Evolutionary conservation across 2,888 invertebrate genomes (phyloP), one percentile per base, ranked within the genome.

Genomic region (Drosophila diplacantha): DNA sequence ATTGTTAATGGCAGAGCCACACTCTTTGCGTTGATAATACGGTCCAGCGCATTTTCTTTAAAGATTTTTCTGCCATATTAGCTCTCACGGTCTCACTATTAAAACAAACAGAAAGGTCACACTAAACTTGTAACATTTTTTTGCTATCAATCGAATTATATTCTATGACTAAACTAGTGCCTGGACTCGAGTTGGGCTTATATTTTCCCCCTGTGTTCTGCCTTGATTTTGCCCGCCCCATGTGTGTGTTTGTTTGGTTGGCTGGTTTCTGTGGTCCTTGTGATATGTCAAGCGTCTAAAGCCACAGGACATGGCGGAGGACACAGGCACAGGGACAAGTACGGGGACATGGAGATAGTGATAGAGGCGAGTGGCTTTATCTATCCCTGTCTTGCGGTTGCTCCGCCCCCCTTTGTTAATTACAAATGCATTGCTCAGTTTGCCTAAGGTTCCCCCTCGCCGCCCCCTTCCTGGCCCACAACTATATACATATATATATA

Each of bases 221-320:
- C 20, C 52, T 54, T 52, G 52, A 52, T 52, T 55, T 55, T 51
- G n/a, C 54, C 20, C 14, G 52, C 52, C 52, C 20, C 44, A 32
- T 61, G 44, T 44, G 39, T 39, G 32, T 41, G 51, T 50, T 37
- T 57, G 54, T 58, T 32, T 57, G 67, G 64, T 59, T 71, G 73
- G 66, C 70, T 72, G 83, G 80, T 77, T 76, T 72, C 63, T 79
- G 80, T 63, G 80, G 80, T 81, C 64, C 81, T 71, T 79, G 73
- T 83, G 80, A 72, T 67, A 75, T 74, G 76, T 74, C 77, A 76
- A 73, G 74, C 73, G 66, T 50, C 69, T 67, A 73, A 69, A 75
- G 68, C 70, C 72, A 37, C 64, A 68, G 61, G 68, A 61, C 58
- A 41, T 29, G 26, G 49, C 16, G 20, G 38, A 32, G 49, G 44